Percentiles rank a stretch among this genome's conserved stretches.
These are phyloP conservation scores for Triops cancriformis DNA, from an alignment of 1,140 invertebrate species.

Conservation along the genomic window DNA sequence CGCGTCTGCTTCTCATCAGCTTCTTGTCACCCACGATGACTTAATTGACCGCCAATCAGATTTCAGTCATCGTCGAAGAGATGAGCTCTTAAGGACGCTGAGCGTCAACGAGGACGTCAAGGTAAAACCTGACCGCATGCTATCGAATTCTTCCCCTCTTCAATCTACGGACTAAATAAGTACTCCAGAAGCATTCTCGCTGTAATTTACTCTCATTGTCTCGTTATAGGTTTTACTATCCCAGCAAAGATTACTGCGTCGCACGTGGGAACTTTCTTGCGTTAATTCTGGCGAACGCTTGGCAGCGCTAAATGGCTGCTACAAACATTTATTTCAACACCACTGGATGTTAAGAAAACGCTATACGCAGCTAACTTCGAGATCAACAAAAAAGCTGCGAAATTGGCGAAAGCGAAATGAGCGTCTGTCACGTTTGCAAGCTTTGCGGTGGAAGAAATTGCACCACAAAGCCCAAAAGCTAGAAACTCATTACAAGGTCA, in stretches of 20 bases:
- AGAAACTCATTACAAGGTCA: background rate
- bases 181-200: background rate
- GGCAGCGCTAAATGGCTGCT: background rate
- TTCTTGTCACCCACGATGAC: background rate
- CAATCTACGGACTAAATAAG: background rate
- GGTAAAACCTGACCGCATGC: background rate
- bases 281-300: background rate
- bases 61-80: background rate
- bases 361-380: background rate
- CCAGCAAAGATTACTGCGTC: background rate
- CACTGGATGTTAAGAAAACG: background rate
- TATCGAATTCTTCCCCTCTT: too few relatives aligned
- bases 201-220: background rate
- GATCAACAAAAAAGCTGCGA: background rate
- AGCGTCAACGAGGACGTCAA: background rate
- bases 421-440: background rate
- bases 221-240: background rate
- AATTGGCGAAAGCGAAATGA: background rate
- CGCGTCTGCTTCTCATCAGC: background rate
- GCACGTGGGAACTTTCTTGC: background rate
- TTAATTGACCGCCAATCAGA: background rate
- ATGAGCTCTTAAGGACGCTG: background rate
- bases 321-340: background rate
- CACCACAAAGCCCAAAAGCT: background rate
- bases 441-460: background rate